Evolutionary conservation across 1,140 invertebrate species (phyloP).

Genomic region (Pseudomyrmex dendroicus): DNA sequence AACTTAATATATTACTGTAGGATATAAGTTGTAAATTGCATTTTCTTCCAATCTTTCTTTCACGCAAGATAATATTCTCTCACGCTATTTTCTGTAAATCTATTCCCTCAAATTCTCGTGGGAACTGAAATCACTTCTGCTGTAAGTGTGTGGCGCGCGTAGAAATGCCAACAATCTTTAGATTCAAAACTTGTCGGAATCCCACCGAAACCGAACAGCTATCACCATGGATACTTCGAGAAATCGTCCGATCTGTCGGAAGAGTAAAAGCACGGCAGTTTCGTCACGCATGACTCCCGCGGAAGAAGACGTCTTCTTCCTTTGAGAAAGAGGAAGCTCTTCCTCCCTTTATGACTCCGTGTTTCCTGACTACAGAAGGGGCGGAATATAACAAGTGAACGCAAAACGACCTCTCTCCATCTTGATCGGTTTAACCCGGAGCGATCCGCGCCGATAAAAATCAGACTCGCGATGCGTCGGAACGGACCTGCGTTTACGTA

Average conservation of each 20-base stretch:
- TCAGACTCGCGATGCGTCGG: slow-evolving; percentile 71
- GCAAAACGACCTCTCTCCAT: slow-evolving; percentile 81
- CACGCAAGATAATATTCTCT: neutral
- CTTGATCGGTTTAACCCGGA: slow-evolving; percentile 83
- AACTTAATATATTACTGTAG: slow-evolving; percentile 1
- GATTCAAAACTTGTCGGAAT: neutral
- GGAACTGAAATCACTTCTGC: neutral
- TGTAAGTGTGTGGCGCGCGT: too few species aligned
- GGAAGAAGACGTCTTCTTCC: slow-evolving; percentile 58
- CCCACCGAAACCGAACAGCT: slow-evolving; percentile 20
- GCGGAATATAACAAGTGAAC: slow-evolving; percentile 78
- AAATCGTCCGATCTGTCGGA: slow-evolving; percentile 35
- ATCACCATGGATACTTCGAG: slow-evolving; percentile 2
- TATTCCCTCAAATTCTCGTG: neutral
- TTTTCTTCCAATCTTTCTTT: neutral
- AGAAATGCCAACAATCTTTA: slow-evolving; percentile 8
- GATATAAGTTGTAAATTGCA: slow-evolving; percentile 1
- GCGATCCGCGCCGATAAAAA: slow-evolving; percentile 81
- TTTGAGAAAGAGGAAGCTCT: slow-evolving; percentile 60
- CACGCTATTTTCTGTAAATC: neutral
- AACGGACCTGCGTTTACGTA: slow-evolving; percentile 79
- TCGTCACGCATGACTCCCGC: slow-evolving; percentile 66
- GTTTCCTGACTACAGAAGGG: slow-evolving; percentile 43
- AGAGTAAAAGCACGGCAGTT: slow-evolving; percentile 63
- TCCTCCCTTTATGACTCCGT: slow-evolving; percentile 78